Conservation (phyloP, 1,140 invertebrate genomes). For the Physella acuta region DNA sequence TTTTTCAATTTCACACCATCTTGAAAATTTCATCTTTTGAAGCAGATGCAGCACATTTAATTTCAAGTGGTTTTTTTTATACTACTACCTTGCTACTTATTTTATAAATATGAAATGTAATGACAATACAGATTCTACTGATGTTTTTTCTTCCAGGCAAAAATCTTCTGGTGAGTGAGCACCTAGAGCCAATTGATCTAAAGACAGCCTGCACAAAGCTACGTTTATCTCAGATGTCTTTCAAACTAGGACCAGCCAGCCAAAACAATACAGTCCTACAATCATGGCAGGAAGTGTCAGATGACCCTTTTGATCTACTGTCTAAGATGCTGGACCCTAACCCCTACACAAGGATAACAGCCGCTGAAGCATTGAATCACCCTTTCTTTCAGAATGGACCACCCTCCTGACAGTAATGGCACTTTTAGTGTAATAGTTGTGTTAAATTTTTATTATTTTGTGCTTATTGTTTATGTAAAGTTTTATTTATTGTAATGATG, state of each 20-base stretch:
- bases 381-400: slow-evolving; percentile 18
- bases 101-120: neutral
- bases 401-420: too few species aligned
- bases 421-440: too few species aligned
- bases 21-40: neutral
- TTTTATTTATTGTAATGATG: too few species aligned
- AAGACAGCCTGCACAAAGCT: slow-evolving; percentile 45
- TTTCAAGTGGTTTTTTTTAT: too few species aligned
- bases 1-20: too few species aligned
- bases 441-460: too few species aligned
- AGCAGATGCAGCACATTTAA: neutral
- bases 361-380: slow-evolving; percentile 53
- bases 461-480: too few species aligned
- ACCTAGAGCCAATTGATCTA: slow-evolving; percentile 63
- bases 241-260: neutral
- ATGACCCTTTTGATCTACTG: slow-evolving; percentile 54
- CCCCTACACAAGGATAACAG: slow-evolving; percentile 54
- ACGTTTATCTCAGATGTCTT: slow-evolving; percentile 18
- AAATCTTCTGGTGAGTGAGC: slow-evolving; percentile 64
- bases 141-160: slow-evolving; percentile 57
- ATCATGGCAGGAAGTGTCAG: slow-evolving; percentile 44
- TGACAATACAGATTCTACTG: neutral
- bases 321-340: slow-evolving; percentile 53
- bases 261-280: slow-evolving; percentile 24
- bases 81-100: neutral